A percentile compares a stretch with the other conserved stretches of the same genome.
Conservation (phyloP, 2,888 invertebrate genomes). For the Tanytarsus gracilentus region DNA sequence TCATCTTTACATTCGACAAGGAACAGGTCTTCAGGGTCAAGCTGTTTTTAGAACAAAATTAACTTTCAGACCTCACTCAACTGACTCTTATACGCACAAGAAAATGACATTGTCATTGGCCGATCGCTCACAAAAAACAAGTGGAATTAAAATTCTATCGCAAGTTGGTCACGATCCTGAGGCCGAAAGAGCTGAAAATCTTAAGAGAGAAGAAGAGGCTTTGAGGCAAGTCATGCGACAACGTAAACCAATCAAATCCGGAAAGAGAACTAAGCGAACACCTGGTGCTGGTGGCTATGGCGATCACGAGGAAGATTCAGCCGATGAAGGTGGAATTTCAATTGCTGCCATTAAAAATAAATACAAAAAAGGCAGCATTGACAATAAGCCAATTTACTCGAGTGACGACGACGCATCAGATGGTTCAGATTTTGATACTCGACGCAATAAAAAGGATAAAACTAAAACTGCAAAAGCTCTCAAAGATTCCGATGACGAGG, state of each 20-base stretch:
- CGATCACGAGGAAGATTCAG: constrained; percentile 76
- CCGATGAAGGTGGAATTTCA: constrained; percentile 87
- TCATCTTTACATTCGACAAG: constrained; percentile 94
- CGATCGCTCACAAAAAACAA: constrained; percentile 86
- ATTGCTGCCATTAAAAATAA: constrained; percentile 90
- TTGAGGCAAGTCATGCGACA: constrained; percentile 75
- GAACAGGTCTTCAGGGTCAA: constrained; percentile 95
- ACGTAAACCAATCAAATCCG: constrained; percentile 45
- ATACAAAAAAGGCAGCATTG: constrained; percentile 60
- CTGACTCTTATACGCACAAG: constrained; percentile 96
- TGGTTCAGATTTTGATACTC: constrained; percentile 71
- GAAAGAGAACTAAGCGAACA: constrained; percentile 42
- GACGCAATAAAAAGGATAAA: constrained; percentile 63
- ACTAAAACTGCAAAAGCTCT: constrained; percentile 68
- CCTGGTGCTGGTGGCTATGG: constrained; percentile 43
- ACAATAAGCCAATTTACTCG: constrained; percentile 69
- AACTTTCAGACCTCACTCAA: constrained; percentile 96
- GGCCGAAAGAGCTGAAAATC: constrained; percentile 77
- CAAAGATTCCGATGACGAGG: constrained; percentile 65
- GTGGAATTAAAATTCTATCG: constrained; percentile 91
- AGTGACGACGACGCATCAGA: constrained; percentile 55
- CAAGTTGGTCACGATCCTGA: constrained; percentile 78
- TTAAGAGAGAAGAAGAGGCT: constrained; percentile 97
- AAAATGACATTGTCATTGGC: constrained; percentile 98
- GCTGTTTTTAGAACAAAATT: constrained; percentile 94